Conservation (phyloP, 2,113 vertebrate genomes). For the Daboia siamensis region DNA sequence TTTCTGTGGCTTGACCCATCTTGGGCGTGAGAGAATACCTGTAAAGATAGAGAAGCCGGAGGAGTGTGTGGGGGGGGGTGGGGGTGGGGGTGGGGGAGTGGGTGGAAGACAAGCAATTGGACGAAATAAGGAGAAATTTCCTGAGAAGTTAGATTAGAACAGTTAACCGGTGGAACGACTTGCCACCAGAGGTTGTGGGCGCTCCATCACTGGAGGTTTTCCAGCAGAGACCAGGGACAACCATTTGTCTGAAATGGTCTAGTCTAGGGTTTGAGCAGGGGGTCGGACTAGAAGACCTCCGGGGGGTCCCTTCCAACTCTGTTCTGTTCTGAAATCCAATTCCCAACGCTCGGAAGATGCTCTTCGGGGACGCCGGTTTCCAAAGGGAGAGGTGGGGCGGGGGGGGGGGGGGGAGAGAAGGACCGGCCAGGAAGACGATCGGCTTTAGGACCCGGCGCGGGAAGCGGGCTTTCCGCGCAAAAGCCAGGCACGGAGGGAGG, state of each 20-base stretch:
- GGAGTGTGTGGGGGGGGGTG: not conserved
- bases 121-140: not conserved
- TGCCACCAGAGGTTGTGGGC: not conserved
- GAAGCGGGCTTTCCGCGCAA: not conserved
- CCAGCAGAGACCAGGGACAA: not conserved
- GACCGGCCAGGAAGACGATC: rapidly evolving
- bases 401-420: not conserved
- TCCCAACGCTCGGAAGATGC: not conserved
- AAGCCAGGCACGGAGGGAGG: not conserved
- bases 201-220: not conserved
- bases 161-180: not conserved
- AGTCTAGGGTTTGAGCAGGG: not conserved
- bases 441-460: not conserved
- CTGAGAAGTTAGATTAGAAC: not conserved
- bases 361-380: not conserved
- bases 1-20: not conserved
- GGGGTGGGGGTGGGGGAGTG: not conserved
- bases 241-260: no score
- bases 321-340: not conserved
- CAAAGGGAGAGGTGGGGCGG: not conserved
- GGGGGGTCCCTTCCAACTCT: not conserved
- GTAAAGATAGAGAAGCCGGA: not conserved
- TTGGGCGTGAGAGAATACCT: not conserved
- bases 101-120: not conserved
- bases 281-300: not conserved